Evolutionary conservation across 2,888 invertebrate species (phyloP), one percentile per base, ranked within the genome.

Genomic region (Limenitis camilla): DNA sequence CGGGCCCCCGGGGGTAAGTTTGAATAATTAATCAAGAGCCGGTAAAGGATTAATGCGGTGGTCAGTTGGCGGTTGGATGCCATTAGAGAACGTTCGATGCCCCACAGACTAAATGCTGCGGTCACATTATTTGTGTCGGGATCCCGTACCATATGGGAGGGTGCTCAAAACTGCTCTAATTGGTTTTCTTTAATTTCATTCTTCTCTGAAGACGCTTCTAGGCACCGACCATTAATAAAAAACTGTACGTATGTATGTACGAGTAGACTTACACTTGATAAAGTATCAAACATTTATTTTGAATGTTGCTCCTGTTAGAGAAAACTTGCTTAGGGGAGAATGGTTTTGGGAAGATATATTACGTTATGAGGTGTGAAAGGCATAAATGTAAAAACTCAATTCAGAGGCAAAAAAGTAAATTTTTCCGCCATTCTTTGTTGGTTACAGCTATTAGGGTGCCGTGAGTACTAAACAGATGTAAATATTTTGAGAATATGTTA

Each of bases 381-480:
- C 81, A 86, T 86, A 83, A 85, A 86, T 85, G 85, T 86, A 85
- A 85, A 85, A 83, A 84, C 82, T 85, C 83, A 84, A 87, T 84
- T 82, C 78, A 78, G 69, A 71, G 63, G 71, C 66, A 66, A 71
- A 78, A 75, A 72, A 76, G 74, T 72, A 63, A 76, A 73, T 78
- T 80, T 83, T 76, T 74, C 72, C 71, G 69, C 76, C 76, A 79
- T 81, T 81, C 75, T 68, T 66, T 69, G 71, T 66, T 69, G 67
- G 67, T 72, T 69, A 74, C 74, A 76, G 69, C 72, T 70, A 77
- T 76, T 70, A 62, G 66, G 61, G 65, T 61, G 63, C 54, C 61
- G 53, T 44, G 58, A 56, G 61, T 64, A 61, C 64, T 61, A 65
- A 61, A 63, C 64, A 63, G 58, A 52, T 49, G 53, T 57, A 46